Conservation (phyloP, 2,888 invertebrate species). For the Lithophane semibrunnea region DNA sequence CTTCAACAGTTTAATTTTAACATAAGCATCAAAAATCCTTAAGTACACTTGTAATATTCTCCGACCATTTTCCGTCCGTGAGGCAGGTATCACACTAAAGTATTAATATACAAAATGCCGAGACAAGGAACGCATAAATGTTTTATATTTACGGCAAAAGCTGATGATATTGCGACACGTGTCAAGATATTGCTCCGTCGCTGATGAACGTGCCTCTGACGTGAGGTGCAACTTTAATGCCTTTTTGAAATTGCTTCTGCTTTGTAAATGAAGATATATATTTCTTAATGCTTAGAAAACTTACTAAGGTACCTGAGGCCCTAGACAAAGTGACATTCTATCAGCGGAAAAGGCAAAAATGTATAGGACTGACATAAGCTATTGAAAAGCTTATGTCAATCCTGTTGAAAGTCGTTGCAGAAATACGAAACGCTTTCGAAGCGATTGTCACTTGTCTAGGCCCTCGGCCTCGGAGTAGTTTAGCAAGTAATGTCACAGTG, state of each 20-base stretch:
- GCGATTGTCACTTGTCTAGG: too few species aligned
- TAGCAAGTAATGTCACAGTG: neutral
- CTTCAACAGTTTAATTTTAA: conserved; percentile 1
- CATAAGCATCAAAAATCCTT: neutral
- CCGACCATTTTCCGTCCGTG: neutral
- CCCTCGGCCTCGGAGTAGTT: too few species aligned
- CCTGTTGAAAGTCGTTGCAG: too few species aligned
- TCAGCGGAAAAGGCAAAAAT: too few species aligned
- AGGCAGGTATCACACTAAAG: conserved; percentile 10
- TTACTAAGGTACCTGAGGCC: too few species aligned
- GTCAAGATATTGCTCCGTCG: neutral
- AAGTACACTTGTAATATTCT: conserved; percentile 2
- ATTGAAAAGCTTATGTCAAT: too few species aligned
- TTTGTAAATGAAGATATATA: neutral
- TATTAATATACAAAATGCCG: conserved; percentile 23
- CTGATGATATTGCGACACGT: conserved; percentile 44
- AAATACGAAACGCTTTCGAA: too few species aligned
- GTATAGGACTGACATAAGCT: too few species aligned
- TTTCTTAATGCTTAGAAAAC: neutral
- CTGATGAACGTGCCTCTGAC: conserved; percentile 8
- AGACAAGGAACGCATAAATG: conserved; percentile 14
- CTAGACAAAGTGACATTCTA: too few species aligned
- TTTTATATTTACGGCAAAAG: conserved; percentile 42
- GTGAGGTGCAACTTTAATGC: neutral
- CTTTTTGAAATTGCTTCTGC: conserved; percentile 16